Evolutionary conservation across 2,888 invertebrate species (phyloP).

Genomic region (Theretra japonica): DNA sequence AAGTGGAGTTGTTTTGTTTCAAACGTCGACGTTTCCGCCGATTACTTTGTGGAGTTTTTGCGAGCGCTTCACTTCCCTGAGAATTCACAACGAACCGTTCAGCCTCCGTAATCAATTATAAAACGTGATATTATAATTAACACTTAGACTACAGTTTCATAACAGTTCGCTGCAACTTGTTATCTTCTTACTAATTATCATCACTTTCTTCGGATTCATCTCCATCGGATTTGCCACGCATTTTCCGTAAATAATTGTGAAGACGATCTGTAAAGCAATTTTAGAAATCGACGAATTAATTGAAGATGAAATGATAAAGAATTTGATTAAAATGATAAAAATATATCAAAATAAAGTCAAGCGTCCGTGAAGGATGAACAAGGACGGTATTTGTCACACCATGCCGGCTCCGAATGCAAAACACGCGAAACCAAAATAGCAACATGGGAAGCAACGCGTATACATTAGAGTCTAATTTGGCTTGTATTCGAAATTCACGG

Average conservation of each 20-base stretch:
- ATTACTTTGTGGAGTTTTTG: constrained; percentile 36
- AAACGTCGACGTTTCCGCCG: constrained; percentile 40
- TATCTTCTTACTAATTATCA: constrained; percentile 52
- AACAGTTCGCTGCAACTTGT: constrained; percentile 46
- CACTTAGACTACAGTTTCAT: constrained; percentile 41
- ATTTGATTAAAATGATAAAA: constrained; percentile 38
- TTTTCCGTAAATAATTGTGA: constrained; percentile 5
- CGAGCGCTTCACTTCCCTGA: constrained; percentile 58
- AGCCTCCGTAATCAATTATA: constrained; percentile 34
- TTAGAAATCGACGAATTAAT: neutral
- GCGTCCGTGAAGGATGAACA: constrained; percentile 54
- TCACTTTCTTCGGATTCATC: constrained; percentile 52
- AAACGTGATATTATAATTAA: constrained; percentile 39
- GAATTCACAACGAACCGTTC: constrained; percentile 44
- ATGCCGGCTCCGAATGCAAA: neutral
- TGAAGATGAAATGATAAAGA: neutral
- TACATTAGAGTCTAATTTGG: constrained; percentile 40
- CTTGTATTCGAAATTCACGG: constrained; percentile 33
- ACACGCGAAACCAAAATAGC: neutral
- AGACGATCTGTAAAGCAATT: neutral
- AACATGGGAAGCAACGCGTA: neutral
- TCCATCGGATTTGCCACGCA: constrained; percentile 10
- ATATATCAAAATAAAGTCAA: constrained; percentile 45
- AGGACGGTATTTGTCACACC: constrained; percentile 45
- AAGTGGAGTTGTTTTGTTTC: neutral